Conservation (phyloP, 92 coral and sea anemone species). For the Pocillopora grandis region DNA sequence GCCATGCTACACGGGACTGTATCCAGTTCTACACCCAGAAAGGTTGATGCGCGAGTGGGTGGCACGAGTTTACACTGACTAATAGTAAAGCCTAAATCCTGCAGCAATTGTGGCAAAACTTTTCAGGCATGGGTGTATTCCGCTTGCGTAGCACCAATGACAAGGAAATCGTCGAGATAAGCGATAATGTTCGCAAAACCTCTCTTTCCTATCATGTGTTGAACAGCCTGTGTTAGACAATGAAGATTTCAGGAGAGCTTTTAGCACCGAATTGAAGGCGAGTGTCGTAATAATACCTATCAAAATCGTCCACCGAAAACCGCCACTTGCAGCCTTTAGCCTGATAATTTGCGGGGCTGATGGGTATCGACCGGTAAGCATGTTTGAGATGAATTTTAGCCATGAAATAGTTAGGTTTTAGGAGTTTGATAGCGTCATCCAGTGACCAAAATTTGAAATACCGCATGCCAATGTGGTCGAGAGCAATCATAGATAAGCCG, state of each 20-base stretch:
- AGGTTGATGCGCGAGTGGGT: neutral
- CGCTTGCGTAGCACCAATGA: too few species aligned
- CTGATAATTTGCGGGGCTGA: slow-evolving; percentile 32
- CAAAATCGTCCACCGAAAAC: slow-evolving; percentile 12
- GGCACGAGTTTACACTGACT: slow-evolving; percentile 8
- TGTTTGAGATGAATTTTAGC: slow-evolving; percentile 40
- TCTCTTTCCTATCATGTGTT: too few species aligned
- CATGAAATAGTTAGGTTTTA: slow-evolving; percentile 38
- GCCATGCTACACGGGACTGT: neutral
- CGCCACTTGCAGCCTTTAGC: slow-evolving; percentile 32
- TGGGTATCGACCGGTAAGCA: slow-evolving; percentile 43
- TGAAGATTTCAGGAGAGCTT: too few species aligned
- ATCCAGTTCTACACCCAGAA: neutral
- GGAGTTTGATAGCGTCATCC: slow-evolving; percentile 11
- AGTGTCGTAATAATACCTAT: too few species aligned
- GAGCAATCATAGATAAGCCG: slow-evolving; percentile 55
- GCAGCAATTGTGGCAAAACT: neutral
- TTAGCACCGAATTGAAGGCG: too few species aligned
- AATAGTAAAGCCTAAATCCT: slow-evolving; percentile 14
- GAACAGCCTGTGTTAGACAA: too few species aligned
- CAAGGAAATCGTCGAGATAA: too few species aligned
- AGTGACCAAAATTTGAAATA: slow-evolving; percentile 30
- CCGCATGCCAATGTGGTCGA: slow-evolving; percentile 40
- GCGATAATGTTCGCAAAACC: too few species aligned
- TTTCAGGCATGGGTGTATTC: slow-evolving; percentile 9